Evolutionary conservation across 2,113 vertebrate species (phyloP).

Genomic region (Pterocles orientalis): DNA sequence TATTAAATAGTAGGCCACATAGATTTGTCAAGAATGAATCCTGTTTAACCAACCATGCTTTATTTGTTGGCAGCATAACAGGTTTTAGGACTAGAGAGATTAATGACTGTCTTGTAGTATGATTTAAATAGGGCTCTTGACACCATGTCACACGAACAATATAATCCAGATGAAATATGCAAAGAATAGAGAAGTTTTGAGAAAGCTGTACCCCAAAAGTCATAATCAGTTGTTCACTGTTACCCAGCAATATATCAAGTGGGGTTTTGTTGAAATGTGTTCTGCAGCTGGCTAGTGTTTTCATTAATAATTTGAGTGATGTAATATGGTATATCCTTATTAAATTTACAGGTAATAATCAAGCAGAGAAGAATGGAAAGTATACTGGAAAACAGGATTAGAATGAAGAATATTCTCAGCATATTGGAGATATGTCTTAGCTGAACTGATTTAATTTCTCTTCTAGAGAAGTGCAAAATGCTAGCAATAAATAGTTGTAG

Average conservation of each 20-base stretch:
- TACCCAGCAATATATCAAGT: neutral
- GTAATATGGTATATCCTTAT: constrained; percentile 32
- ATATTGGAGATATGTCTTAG: neutral
- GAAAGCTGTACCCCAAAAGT: neutral
- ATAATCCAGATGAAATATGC: neutral
- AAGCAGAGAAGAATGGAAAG: constrained; percentile 45
- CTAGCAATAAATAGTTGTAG: neutral
- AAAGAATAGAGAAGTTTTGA: neutral
- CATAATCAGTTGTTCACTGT: neutral
- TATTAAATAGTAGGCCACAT: neutral
- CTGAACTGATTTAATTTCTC: constrained; percentile 21
- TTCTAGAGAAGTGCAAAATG: neutral
- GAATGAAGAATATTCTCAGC: neutral
- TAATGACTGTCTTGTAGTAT: neutral
- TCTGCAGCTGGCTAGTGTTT: constrained; percentile 4
- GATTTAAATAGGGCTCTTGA: neutral
- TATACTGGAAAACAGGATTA: constrained; percentile 39
- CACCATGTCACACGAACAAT: neutral
- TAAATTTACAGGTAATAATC: constrained; percentile 35
- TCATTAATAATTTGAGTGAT: constrained; percentile 25
- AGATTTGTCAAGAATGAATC: neutral
- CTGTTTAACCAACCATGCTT: neutral
- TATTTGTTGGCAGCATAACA: constrained; percentile 15
- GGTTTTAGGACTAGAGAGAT: neutral
- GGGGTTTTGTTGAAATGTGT: neutral